Evolutionary conservation across 2,888 invertebrate genomes (phyloP).

Genomic region (Platycheirus rosarum): DNA sequence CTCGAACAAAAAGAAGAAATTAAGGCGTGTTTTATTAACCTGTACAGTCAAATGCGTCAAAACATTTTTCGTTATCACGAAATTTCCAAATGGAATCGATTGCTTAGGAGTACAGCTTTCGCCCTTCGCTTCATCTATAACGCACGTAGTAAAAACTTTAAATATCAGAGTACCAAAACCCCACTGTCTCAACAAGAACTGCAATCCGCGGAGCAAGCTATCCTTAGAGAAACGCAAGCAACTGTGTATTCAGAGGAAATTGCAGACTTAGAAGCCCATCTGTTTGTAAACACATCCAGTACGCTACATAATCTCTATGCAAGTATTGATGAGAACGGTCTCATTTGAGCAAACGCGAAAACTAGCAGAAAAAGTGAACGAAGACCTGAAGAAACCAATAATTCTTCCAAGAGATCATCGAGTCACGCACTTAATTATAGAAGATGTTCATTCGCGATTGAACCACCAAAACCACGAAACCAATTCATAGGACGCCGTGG

Average conservation of each 20-base stretch:
- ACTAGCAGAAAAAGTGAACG: background rate
- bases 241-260: too few relatives aligned
- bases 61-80: too few relatives aligned
- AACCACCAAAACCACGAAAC: too few relatives aligned
- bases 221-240: too few relatives aligned
- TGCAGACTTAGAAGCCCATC: background rate
- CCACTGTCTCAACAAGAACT: background rate
- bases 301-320: background rate
- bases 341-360: conserved; percentile 1
- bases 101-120: conserved; percentile 32
- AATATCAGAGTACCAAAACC: background rate
- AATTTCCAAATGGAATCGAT: background rate
- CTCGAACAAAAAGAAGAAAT: background rate
- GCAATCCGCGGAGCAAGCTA: too few relatives aligned
- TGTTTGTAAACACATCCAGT: background rate
- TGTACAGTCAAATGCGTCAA: too few relatives aligned
- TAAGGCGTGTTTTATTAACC: too few relatives aligned
- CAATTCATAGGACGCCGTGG: too few relatives aligned
- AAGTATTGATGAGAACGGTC: background rate
- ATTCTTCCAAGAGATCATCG: conserved; percentile 4
- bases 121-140: too few relatives aligned
- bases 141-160: too few relatives aligned
- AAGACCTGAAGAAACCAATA: background rate
- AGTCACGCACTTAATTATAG: background rate
- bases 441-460: background rate